These are phyloP conservation scores for Nipponacmea schrenckii DNA, from an alignment of 2,888 invertebrate genomes.

Conservation along the genomic window DNA sequence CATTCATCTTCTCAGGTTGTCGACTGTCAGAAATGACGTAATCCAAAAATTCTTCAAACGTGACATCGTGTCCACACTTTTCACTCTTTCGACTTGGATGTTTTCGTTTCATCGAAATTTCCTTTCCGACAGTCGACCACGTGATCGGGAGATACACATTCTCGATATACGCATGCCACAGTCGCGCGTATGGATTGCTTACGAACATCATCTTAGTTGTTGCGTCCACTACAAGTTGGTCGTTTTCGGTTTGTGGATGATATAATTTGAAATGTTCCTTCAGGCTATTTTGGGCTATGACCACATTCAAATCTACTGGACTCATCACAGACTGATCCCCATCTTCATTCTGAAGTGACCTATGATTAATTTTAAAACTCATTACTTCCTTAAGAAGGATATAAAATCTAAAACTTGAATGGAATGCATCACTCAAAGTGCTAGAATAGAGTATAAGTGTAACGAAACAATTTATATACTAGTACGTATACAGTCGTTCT, in stretches of 20 bases:
- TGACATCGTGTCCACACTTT: neutral
- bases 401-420: no score
- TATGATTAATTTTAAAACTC: no score
- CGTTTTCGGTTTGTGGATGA: neutral
- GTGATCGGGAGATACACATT: neutral
- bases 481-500: no score
- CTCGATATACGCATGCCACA: neutral
- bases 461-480: no score
- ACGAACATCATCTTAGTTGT: neutral
- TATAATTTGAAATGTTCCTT: neutral
- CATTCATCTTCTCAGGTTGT: neutral
- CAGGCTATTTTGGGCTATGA: neutral
- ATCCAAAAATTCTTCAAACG: slow-evolving; percentile 6
- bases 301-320: neutral
- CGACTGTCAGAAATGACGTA: neutral
- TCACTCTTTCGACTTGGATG: neutral
- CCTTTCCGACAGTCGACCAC: neutral
- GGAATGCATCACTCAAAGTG: no score
- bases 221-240: neutral
- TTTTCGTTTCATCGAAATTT: neutral
- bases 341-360: no score
- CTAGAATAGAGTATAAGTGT: no score
- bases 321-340: neutral
- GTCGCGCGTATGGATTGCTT: neutral
- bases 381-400: no score